Percentiles rank a stretch among this genome's conserved stretches.
These are phyloP conservation scores for Drosophila rubida DNA, from an alignment of 2,888 invertebrate species.

Conservation along the genomic window DNA sequence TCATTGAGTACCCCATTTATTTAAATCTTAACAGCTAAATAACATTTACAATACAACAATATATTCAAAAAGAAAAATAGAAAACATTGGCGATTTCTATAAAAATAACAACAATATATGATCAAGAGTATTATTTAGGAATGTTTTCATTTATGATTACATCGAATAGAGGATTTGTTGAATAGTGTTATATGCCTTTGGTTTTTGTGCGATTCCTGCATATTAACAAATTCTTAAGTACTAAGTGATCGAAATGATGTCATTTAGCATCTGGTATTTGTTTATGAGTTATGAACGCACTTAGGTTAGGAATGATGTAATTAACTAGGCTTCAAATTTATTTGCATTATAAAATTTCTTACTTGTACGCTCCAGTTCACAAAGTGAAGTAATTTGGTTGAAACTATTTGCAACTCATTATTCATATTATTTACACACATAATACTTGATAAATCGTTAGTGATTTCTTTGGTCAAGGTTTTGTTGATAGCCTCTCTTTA, in stretches of 20 bases:
- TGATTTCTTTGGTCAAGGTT: slow-evolving; percentile 13
- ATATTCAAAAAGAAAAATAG: not conserved
- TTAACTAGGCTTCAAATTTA: not conserved
- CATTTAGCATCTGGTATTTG: not conserved
- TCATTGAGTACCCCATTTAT: too few relatives aligned
- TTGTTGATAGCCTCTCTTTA: slow-evolving; percentile 37
- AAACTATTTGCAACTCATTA: not conserved
- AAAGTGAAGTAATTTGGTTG: not conserved
- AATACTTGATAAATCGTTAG: not conserved
- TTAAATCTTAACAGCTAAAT: not conserved
- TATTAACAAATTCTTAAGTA: not conserved
- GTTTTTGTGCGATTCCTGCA: not conserved
- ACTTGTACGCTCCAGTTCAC: not conserved
- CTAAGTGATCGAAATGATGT: not conserved
- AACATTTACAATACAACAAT: not conserved
- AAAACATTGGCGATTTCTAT: not conserved
- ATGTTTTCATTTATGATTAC: not conserved
- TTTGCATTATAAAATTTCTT: not conserved
- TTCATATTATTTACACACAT: not conserved
- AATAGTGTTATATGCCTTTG: too few relatives aligned
- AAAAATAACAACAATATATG: not conserved
- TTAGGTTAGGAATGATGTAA: slow-evolving; percentile 1
- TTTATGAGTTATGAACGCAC: not conserved
- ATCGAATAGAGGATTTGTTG: not conserved
- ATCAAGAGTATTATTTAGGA: not conserved